Percentiles rank a stretch among this genome's conserved stretches.
Evolutionary conservation across 2,797 vertebrate genomes (phyloP).

Genomic region (Synaphobranchus kaupii): DNA sequence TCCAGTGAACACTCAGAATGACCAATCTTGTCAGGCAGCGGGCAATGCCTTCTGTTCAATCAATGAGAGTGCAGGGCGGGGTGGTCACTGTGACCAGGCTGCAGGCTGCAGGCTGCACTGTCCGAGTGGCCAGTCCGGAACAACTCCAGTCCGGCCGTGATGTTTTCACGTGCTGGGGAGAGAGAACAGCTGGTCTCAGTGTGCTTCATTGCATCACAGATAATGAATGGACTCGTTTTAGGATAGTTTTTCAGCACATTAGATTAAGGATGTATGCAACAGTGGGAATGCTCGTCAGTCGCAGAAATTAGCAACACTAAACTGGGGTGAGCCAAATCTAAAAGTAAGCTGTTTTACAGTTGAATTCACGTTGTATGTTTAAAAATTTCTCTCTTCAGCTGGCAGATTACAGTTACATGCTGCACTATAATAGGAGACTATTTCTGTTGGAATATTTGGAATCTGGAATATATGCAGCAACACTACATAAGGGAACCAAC

Average conservation of each 20-base stretch:
- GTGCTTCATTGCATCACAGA: not conserved
- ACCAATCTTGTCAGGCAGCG: not conserved
- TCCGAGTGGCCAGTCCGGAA: not conserved
- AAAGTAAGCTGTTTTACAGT: not conserved
- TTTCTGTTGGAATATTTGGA: not conserved
- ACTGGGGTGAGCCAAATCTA: not conserved
- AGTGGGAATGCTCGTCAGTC: not conserved
- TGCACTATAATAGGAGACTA: not conserved
- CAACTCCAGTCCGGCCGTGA: not conserved
- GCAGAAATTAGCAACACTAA: not conserved
- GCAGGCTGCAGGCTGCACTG: not conserved
- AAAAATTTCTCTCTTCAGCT: not conserved
- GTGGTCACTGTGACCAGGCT: not conserved
- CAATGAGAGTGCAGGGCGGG: not conserved
- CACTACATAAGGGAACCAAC: too few relatives aligned
- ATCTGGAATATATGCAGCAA: too few relatives aligned
- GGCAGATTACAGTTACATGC: not conserved
- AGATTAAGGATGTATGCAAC: not conserved
- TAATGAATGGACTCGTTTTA: not conserved
- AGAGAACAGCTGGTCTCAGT: conserved; percentile 11
- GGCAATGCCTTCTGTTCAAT: not conserved
- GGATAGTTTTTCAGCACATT: not conserved
- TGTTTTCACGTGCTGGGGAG: conserved; percentile 25
- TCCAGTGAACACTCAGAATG: not conserved
- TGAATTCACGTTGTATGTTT: not conserved